A percentile compares a stretch with the other conserved stretches of the same genome.
phyloP scores from a whole-genome alignment of 2,888 invertebrate genomes.

The Priocnemis perturbator region DNA sequence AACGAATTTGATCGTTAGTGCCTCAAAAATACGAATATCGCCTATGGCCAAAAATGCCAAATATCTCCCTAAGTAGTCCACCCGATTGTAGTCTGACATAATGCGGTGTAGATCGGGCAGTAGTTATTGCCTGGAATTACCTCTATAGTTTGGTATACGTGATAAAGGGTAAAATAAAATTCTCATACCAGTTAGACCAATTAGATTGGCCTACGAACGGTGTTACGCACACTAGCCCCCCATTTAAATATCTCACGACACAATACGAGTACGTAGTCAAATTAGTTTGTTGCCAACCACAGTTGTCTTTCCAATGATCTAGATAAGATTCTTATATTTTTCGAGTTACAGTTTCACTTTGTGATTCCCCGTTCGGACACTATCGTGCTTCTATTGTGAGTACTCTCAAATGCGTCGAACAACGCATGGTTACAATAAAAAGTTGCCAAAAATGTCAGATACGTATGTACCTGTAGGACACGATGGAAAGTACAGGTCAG shows the following conservation, averaged over 20 bases:
- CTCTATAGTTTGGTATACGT: background rate
- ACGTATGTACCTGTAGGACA: too few species aligned
- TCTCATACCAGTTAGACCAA: background rate
- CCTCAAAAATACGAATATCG: conserved; percentile 7
- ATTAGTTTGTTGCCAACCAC: conserved; percentile 3
- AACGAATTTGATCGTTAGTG: conserved; percentile 4
- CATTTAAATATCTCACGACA: background rate
- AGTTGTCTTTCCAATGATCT: conserved; percentile 6
- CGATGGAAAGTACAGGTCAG: too few species aligned
- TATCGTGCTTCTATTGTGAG: too few species aligned
- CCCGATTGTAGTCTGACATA: too few species aligned
- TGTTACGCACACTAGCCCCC: background rate
- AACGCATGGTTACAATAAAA: too few species aligned
- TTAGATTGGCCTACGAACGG: background rate
- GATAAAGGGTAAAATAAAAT: background rate
- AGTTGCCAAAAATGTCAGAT: too few species aligned
- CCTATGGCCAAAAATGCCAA: background rate
- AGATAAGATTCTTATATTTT: conserved; percentile 45
- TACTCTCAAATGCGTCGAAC: too few species aligned
- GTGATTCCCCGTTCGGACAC: too few species aligned
- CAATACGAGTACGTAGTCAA: background rate
- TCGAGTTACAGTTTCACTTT: too few species aligned
- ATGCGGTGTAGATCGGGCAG: too few species aligned
- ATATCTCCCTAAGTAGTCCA: too few species aligned
- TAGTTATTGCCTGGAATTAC: too few species aligned